Evolutionary conservation across 2,888 invertebrate species (phyloP).

Genomic region (Axea sp.): DNA sequence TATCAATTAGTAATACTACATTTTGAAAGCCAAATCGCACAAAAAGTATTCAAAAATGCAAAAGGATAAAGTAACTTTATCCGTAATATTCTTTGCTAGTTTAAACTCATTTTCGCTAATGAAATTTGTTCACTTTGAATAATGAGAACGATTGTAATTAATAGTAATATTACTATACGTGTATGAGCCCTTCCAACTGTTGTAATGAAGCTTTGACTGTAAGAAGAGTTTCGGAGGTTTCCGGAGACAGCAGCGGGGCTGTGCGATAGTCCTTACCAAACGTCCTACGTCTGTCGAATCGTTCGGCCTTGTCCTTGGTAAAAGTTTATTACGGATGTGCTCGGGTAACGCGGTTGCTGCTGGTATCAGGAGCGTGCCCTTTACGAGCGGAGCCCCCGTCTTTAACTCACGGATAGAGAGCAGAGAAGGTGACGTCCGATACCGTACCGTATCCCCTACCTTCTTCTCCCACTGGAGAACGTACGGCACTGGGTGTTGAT

Average conservation of each 20-base stretch:
- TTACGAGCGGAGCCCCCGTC: constrained; percentile 73
- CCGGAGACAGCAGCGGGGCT: constrained; percentile 60
- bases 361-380: constrained; percentile 70
- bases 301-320: constrained; percentile 61
- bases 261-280: constrained; percentile 66
- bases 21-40: too few species aligned
- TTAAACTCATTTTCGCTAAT: too few species aligned
- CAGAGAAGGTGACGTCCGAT: constrained; percentile 80
- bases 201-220: constrained; percentile 39
- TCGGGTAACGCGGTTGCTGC: constrained; percentile 66
- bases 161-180: constrained; percentile 25
- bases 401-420: constrained; percentile 79
- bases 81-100: too few species aligned
- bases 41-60: too few species aligned
- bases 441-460: constrained; percentile 98
- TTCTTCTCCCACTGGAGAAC: constrained; percentile 99
- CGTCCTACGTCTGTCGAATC: constrained; percentile 64
- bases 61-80: too few species aligned
- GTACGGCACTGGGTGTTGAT: constrained; percentile 97
- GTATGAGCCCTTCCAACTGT: constrained; percentile 26
- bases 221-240: constrained; percentile 62
- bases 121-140: constrained; percentile 1
- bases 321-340: constrained; percentile 63
- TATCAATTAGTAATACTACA: too few species aligned
- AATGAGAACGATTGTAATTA: constrained; percentile 8